Conservation (phyloP, 2,797 vertebrate species). For the Lagocephalus sceleratus region DNA sequence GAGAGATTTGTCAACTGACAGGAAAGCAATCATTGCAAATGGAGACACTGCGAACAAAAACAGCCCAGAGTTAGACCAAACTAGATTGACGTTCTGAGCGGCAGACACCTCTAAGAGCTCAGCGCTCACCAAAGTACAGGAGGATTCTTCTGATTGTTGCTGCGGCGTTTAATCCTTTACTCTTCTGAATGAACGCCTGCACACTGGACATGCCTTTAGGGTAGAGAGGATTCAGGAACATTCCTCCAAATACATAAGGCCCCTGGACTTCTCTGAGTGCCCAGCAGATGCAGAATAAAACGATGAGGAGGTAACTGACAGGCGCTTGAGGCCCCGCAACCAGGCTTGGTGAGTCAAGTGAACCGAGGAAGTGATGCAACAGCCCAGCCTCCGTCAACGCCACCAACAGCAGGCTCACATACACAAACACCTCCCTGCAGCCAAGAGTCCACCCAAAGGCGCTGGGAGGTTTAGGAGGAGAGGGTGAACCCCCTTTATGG, state of each 20-base stretch:
- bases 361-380: conserved; percentile 81
- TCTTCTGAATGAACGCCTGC: conserved; percentile 84
- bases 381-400: conserved; percentile 84
- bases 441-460: conserved; percentile 74
- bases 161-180: conserved; percentile 80
- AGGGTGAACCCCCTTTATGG: conserved; percentile 39
- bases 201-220: conserved; percentile 86
- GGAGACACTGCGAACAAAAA: conserved; percentile 85
- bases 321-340: conserved; percentile 75
- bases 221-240: conserved; percentile 91
- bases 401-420: conserved; percentile 74
- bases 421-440: conserved; percentile 81
- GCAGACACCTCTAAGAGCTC: too few species aligned
- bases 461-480: conserved; percentile 31
- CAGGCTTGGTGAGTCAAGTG: conserved; percentile 57
- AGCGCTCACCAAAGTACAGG: conserved; percentile 85
- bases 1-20: conserved; percentile 88
- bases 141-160: conserved; percentile 87
- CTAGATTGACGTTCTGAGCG: conserved; percentile 6
- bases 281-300: conserved; percentile 80
- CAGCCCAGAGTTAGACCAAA: conserved; percentile 10
- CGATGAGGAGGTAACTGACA: conserved; percentile 83
- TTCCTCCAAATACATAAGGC: conserved; percentile 86
- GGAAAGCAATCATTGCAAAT: conserved; percentile 92
- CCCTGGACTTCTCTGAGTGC: conserved; percentile 89